Evolutionary conservation across 2,797 vertebrate genomes (phyloP).

Genomic region (Hippopotamyrus pictus): DNA sequence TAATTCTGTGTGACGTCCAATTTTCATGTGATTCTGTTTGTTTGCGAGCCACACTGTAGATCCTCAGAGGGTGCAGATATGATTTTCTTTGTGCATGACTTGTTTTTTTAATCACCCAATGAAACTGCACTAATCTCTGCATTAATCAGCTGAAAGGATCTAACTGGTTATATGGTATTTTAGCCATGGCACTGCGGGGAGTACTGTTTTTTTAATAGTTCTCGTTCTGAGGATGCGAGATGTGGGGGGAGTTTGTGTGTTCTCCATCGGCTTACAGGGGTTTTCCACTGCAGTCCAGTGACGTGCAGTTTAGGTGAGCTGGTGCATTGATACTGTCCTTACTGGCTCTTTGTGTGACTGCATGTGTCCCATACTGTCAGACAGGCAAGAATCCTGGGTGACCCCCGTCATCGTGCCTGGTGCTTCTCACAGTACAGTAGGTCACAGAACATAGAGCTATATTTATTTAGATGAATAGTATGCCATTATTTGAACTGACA

Average conservation of each 20-base stretch:
- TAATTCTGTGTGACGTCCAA: neutral
- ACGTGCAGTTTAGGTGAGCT: neutral
- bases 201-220: neutral
- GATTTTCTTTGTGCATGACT: neutral
- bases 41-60: neutral
- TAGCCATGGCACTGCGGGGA: no score
- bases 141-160: neutral
- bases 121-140: constrained; percentile 4
- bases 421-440: neutral
- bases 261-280: neutral
- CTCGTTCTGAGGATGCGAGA: neutral
- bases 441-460: neutral
- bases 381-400: neutral
- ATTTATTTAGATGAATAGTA: neutral
- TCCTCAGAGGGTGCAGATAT: neutral
- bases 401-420: neutral
- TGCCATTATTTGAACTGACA: neutral
- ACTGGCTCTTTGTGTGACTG: neutral
- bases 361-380: neutral
- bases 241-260: neutral
- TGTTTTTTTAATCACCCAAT: neutral
- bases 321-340: neutral
- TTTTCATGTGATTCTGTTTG: neutral
- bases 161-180: neutral
- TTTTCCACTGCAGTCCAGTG: neutral